Percentiles rank a stretch among this genome's conserved stretches.
Conservation (phyloP, 1,140 invertebrate species). For the Zaprionus camerounensis region DNA sequence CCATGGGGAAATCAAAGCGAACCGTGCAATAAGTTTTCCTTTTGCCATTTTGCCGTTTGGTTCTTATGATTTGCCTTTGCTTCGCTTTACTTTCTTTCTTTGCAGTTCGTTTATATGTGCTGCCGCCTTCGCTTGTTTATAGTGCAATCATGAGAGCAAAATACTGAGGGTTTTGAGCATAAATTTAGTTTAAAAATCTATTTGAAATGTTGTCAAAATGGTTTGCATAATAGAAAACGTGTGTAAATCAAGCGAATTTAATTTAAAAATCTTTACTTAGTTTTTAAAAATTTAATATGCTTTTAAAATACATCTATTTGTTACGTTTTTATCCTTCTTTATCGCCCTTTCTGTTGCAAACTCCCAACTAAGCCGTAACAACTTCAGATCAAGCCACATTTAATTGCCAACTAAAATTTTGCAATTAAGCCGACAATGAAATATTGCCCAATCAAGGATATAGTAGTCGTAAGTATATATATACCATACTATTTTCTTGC, state of each 20-base stretch:
- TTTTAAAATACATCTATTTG: background rate
- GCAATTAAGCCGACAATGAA: conserved; percentile 14
- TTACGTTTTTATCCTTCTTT: background rate
- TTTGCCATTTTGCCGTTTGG: conserved; percentile 40
- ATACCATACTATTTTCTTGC: background rate
- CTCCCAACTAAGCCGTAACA: background rate
- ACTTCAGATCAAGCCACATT: conserved; percentile 26
- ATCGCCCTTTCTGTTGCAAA: background rate
- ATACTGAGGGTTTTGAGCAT: background rate
- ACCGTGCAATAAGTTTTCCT: conserved; percentile 56
- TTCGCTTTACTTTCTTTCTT: background rate
- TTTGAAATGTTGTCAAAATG: background rate
- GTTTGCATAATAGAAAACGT: background rate
- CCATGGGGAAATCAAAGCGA: conserved; percentile 72
- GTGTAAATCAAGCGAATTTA: background rate
- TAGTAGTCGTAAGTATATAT: background rate
- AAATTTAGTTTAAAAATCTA: background rate
- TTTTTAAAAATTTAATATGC: background rate
- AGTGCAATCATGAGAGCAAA: conserved; percentile 6
- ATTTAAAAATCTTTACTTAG: background rate
- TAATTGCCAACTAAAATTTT: conserved; percentile 8
- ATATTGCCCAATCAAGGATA: conserved; percentile 1
- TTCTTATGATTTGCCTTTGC: conserved; percentile 51
- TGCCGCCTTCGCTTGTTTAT: conserved; percentile 7
- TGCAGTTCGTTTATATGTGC: conserved; percentile 13